Conservation (phyloP, 2,113 vertebrate species). For the Campylomormyrus numenius region DNA sequence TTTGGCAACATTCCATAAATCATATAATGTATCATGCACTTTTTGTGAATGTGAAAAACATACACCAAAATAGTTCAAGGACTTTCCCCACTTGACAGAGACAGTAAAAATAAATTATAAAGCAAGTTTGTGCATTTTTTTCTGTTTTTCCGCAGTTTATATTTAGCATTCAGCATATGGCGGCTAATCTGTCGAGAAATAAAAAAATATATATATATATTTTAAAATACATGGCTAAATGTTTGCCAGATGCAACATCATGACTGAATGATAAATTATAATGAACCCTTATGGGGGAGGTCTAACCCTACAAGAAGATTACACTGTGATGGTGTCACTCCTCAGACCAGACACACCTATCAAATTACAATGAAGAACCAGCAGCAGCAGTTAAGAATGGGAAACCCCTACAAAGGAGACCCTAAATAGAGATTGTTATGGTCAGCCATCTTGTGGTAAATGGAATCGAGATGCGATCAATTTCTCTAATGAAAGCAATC, state of each 20-base stretch:
- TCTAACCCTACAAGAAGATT: not conserved
- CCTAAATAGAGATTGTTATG: conserved; percentile 8
- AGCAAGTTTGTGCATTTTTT: conserved; percentile 7
- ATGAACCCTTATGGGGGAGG: not conserved
- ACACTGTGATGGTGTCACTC: not conserved
- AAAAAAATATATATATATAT: not conserved
- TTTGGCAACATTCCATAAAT: not conserved
- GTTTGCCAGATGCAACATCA: not conserved
- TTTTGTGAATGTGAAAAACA: conserved; percentile 7
- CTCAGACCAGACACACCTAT: not conserved
- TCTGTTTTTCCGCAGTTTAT: conserved; percentile 25
- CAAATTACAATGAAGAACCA: not conserved
- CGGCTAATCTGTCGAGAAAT: conserved; percentile 23
- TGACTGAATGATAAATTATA: not conserved
- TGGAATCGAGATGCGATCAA: conserved; percentile 3
- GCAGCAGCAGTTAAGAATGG: not conserved
- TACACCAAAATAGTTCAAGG: conserved; percentile 40
- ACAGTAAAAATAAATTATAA: not conserved
- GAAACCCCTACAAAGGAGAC: not conserved
- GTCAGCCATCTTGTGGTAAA: not conserved
- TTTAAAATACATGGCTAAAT: not conserved
- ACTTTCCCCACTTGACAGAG: conserved; percentile 19
- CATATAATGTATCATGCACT: conserved; percentile 11
- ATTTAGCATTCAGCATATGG: conserved; percentile 42
- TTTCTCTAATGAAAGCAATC: conserved; percentile 17